Evolutionary conservation across 1,140 invertebrate species (phyloP).

Genomic region (Aporrectodea caliginosa): DNA sequence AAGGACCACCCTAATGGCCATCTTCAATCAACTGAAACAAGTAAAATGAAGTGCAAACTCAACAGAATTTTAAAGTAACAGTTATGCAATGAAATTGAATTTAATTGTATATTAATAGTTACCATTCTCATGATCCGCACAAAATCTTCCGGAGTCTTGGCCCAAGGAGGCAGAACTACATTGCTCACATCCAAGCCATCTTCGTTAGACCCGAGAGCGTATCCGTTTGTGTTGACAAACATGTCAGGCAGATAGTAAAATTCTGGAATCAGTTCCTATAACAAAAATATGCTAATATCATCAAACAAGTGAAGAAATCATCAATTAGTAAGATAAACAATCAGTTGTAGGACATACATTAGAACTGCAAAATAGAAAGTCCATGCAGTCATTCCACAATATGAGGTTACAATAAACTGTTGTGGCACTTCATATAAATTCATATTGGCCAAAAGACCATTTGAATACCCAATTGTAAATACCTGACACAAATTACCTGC

Average conservation of each 20-base stretch:
- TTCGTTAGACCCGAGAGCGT: conserved; percentile 81
- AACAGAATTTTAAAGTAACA: neutral
- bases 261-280: conserved; percentile 92
- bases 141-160: conserved; percentile 93
- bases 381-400: no score
- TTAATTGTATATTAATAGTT: conserved; percentile 34
- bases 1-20: no score
- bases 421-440: no score
- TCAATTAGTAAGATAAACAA: conserved; percentile 4
- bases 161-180: conserved; percentile 92
- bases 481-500: no score
- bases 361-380: no score
- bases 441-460: no score
- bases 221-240: conserved; percentile 85
- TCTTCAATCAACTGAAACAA: no score
- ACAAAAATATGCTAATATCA: conserved; percentile 10
- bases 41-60: no score
- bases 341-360: no score
- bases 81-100: no score
- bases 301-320: neutral
- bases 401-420: no score
- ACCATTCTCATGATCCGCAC: conserved; percentile 94
- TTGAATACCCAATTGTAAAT: no score
- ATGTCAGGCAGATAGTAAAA: conserved; percentile 99
- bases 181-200: conserved; percentile 75